Evolutionary conservation across 2,113 vertebrate species (phyloP), one percentile per base, ranked within the genome.

Genomic region (Gasterosteus aculeatus): DNA sequence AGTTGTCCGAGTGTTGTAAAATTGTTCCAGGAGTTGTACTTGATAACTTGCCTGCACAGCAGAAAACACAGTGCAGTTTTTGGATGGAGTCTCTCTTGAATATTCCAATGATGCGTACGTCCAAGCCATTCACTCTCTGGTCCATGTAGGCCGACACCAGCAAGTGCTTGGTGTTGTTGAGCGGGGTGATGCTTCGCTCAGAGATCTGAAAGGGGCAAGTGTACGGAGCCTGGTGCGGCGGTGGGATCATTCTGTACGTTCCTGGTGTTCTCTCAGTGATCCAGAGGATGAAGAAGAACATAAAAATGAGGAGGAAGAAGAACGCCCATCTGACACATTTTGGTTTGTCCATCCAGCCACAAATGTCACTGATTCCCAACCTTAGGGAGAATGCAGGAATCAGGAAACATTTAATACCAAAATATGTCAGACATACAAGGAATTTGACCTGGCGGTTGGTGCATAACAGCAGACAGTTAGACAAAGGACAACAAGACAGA

Each of bases 131-230:
- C 65, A 81, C 49, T 77, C 94, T 92, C 59, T 89, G 78, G 71
- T 95, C 95, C 42, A 92, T 89, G 77, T 91, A 95, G 0, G 93
- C 91, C 2, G 94, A 90, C 69, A 95, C 81, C 51, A 95, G 77
- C 4, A 96, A 77, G 76, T 94, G 93, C 58, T 76, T 90, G 51
- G 92, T 94, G 62, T 71, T 81, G 16, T 69, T 73, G 64, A 96
- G 74, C 1, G 85, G 56, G 7, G 87, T 93, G 82, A 95, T 94
- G 61, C 31, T 83, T 5, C 65, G 1, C 3, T 54, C 0, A 1
- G 83, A 68, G 38, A 69, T 10, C 15, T 0, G 1, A 0, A 1
- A 1, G 12, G 58, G 78, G 29, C 70, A 84, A 2, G 0, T 0
- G 0, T 3, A 0, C 4, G 2, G 7, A 26, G 7, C 0, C 1